These are phyloP conservation scores for Aporophyla lueneburgensis DNA, from an alignment of 2,888 invertebrate species.

Conservation along the genomic window DNA sequence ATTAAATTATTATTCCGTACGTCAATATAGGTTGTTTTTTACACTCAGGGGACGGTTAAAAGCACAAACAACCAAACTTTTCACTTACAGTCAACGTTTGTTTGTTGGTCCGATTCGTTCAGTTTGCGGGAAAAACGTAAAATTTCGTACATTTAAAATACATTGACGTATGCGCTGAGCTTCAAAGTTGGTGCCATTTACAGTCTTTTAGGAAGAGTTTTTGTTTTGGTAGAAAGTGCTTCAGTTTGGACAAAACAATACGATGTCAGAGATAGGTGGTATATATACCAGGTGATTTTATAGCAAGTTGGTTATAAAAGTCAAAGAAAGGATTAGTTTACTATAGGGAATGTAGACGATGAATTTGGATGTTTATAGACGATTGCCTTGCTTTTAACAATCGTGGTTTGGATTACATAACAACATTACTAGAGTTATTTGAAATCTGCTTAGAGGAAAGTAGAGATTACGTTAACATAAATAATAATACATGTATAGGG, in stretches of 20 bases:
- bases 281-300: slow-evolving; percentile 28
- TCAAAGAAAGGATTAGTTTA: slow-evolving; percentile 47
- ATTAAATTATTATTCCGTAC: slow-evolving; percentile 75
- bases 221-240: slow-evolving; percentile 44
- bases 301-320: slow-evolving; percentile 37
- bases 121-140: slow-evolving; percentile 67
- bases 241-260: slow-evolving; percentile 38
- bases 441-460: not conserved
- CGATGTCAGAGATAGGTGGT: slow-evolving; percentile 8
- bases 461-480: too few species aligned
- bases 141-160: slow-evolving; percentile 68
- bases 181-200: slow-evolving; percentile 45
- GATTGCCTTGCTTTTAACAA: slow-evolving; percentile 21
- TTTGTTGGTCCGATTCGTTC: slow-evolving; percentile 73
- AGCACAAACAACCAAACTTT: slow-evolving; percentile 82
- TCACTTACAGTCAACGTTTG: slow-evolving; percentile 77
- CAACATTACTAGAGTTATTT: not conserved
- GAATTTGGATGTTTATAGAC: slow-evolving; percentile 39
- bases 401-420: not conserved
- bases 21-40: slow-evolving; percentile 73
- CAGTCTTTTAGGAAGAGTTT: slow-evolving; percentile 40
- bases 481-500: too few species aligned
- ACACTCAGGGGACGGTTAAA: slow-evolving; percentile 70
- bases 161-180: slow-evolving; percentile 60
- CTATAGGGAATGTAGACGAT: slow-evolving; percentile 30